Evolutionary conservation across 1,140 invertebrate species (phyloP).

Genomic region (Aphaenogaster ashmeadi): DNA sequence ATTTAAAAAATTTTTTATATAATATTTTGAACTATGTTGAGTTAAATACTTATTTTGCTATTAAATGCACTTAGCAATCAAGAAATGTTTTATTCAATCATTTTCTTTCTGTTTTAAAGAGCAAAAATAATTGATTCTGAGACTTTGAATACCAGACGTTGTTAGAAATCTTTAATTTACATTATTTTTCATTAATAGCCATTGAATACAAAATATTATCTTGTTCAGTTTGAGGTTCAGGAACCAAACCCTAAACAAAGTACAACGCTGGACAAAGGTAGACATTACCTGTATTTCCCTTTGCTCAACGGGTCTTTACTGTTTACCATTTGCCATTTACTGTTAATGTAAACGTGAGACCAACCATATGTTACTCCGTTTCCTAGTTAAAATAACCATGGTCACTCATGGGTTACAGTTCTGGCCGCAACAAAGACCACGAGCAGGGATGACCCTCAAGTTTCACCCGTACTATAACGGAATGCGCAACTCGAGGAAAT

Average conservation of each 20-base stretch:
- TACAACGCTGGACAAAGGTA: neutral
- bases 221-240: neutral
- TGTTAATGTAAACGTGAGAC: constrained; percentile 69
- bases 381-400: constrained; percentile 55
- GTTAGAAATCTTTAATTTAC: neutral
- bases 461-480: neutral
- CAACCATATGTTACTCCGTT: constrained; percentile 64
- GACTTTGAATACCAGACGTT: neutral
- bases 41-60: neutral
- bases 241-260: neutral
- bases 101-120: neutral
- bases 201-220: neutral
- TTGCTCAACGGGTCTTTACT: constrained; percentile 66
- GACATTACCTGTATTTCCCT: neutral
- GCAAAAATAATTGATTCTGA: neutral
- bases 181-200: neutral
- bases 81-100: neutral
- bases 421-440: constrained; percentile 2
- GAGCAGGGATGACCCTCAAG: constrained; percentile 25
- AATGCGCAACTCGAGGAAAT: constrained; percentile 41
- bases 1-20: neutral
- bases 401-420: constrained; percentile 7
- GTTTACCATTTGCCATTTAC: constrained; percentile 54
- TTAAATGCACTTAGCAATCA: neutral
- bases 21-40: neutral